phyloP scores from a whole-genome alignment of 2,797 vertebrate species.

The Lemur catta region DNA sequence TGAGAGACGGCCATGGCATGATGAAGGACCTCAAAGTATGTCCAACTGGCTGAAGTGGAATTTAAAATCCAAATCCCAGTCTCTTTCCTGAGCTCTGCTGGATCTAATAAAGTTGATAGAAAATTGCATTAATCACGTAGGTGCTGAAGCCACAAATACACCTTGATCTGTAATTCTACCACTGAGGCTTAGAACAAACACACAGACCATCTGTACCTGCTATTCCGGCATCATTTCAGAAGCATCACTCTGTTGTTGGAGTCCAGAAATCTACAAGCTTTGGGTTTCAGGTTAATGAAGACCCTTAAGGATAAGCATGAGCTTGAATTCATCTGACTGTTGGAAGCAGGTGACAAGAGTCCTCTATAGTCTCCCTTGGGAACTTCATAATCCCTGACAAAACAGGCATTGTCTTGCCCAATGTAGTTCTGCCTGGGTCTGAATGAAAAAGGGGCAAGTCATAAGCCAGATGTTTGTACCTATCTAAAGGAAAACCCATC shows the following conservation, averaged over 20 bases:
- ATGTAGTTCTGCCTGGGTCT: not conserved
- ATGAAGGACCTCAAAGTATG: not conserved
- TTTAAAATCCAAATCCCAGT: not conserved
- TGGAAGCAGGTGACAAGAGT: not conserved
- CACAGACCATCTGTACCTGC: not conserved
- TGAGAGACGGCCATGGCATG: not conserved
- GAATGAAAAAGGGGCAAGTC: not conserved
- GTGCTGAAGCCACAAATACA: not conserved
- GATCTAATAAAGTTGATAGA: not conserved
- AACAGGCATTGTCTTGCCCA: not conserved
- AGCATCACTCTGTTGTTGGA: not conserved
- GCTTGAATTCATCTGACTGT: not conserved
- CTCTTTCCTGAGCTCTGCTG: not conserved
- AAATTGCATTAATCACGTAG: not conserved
- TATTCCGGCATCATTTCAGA: not conserved
- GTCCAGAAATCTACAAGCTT: not conserved
- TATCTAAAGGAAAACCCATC: not conserved
- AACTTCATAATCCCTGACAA: not conserved
- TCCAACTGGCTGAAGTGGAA: not conserved
- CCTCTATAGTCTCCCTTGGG: not conserved
- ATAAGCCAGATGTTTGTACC: not conserved
- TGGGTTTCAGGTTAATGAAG: not conserved
- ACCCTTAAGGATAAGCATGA: not conserved
- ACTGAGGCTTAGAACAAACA: not conserved
- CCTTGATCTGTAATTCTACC: not conserved